Percentiles rank a stretch among this genome's conserved stretches.
Conservation (phyloP, 2,888 invertebrate genomes). For the Dinocampus coccinellae region DNA sequence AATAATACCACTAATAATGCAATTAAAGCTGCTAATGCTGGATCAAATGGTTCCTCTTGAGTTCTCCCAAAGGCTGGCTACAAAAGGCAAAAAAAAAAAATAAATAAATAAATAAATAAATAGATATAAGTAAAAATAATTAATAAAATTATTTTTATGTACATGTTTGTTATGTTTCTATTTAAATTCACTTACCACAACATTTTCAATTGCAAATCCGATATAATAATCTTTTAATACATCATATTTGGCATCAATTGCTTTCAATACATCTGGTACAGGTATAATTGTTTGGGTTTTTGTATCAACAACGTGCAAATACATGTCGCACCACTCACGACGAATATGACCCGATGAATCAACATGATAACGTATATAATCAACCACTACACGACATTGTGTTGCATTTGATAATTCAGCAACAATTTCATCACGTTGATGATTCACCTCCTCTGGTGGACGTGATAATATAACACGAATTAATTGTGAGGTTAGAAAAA, state of each 20-base stretch:
- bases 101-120: neutral
- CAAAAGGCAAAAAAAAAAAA: conserved; percentile 36
- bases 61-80: conserved; percentile 76
- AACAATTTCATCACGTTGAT: conserved; percentile 80
- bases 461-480: conserved; percentile 88
- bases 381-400: conserved; percentile 82
- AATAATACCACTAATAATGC: conserved; percentile 87
- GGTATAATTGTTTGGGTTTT: conserved; percentile 81
- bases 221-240: conserved; percentile 84
- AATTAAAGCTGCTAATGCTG: conserved; percentile 87
- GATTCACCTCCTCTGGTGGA: conserved; percentile 82
- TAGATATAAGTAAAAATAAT: neutral
- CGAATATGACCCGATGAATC: conserved; percentile 76
- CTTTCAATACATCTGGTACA: conserved; percentile 83
- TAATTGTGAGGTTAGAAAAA: conserved; percentile 86
- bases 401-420: conserved; percentile 82
- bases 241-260: conserved; percentile 88
- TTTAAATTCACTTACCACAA: conserved; percentile 70
- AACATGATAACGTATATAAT: conserved; percentile 82
- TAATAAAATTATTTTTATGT: neutral
- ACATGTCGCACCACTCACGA: conserved; percentile 87
- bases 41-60: conserved; percentile 84
- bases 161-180: neutral
- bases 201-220: conserved; percentile 81
- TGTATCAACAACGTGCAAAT: conserved; percentile 85